These are phyloP conservation scores for Anthopleura xanthogrammica DNA, from an alignment of 92 coral and sea anemone species.

Conservation along the genomic window DNA sequence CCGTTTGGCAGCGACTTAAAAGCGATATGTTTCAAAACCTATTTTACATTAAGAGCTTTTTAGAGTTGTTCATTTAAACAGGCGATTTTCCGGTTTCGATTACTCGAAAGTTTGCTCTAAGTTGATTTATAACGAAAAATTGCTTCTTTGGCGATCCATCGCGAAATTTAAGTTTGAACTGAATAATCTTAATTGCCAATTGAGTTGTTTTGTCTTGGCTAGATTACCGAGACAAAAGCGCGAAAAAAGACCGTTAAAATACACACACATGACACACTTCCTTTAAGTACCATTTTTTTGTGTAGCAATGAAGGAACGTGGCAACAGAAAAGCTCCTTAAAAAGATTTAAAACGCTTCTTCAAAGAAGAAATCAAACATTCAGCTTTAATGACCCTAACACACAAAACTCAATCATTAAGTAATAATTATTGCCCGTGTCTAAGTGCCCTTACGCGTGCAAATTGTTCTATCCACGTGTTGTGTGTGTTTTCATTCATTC, in stretches of 20 bases:
- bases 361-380: not conserved
- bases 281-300: constrained; percentile 3
- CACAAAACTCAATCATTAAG: not conserved
- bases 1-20: not conserved
- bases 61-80: not conserved
- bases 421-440: not conserved
- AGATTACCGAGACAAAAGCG: not conserved
- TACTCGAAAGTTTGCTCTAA: not conserved
- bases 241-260: constrained; percentile 20
- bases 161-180: no score
- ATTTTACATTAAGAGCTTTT: not conserved
- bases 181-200: not conserved
- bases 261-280: constrained; percentile 7
- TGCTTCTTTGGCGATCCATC: not conserved
- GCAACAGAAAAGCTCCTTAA: not conserved
- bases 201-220: constrained; percentile 4
- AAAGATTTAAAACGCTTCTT: constrained; percentile 7
- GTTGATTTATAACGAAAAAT: not conserved
- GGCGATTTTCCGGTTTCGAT: not conserved
- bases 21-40: not conserved
- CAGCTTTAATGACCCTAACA: not conserved
- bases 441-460: constrained; percentile 15
- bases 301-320: not conserved
- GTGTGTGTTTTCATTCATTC: constrained; percentile 13
- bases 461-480: constrained; percentile 21